Evolutionary conservation across 2,797 vertebrate species (phyloP).

Genomic region (Columba guinea): DNA sequence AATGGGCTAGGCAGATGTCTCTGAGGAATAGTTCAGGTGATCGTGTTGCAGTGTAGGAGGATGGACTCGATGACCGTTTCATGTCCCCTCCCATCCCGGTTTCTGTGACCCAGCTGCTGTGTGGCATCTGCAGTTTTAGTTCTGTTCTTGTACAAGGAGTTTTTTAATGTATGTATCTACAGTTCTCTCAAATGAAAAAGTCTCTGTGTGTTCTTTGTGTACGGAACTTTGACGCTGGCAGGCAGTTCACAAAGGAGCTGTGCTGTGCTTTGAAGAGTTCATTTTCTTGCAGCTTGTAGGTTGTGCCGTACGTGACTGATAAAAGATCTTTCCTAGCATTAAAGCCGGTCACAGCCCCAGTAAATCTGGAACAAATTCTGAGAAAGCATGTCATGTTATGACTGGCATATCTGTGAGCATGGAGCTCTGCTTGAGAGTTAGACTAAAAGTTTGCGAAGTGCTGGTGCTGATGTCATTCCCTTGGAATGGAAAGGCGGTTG

Average conservation of each 20-base stretch:
- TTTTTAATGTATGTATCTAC: background rate
- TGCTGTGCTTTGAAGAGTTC: background rate
- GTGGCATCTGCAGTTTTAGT: background rate
- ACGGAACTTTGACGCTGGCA: background rate
- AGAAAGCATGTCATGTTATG: slow-evolving; percentile 63
- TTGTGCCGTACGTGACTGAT: slow-evolving; percentile 52
- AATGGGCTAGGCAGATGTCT: fast-evolving
- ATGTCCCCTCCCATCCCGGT: background rate
- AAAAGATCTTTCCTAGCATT: slow-evolving; percentile 32
- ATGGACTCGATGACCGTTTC: background rate
- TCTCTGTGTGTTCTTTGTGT: background rate
- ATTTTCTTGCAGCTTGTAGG: background rate
- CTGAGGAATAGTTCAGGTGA: background rate
- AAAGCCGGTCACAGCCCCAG: slow-evolving; percentile 31
- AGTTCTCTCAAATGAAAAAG: background rate
- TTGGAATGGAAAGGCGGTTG: slow-evolving; percentile 72
- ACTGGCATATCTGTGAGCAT: slow-evolving; percentile 62
- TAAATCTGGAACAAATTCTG: slow-evolving; percentile 70
- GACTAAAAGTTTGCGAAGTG: slow-evolving; percentile 71
- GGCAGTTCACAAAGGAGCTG: background rate
- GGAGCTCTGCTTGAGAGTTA: slow-evolving; percentile 77
- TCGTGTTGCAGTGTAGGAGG: background rate
- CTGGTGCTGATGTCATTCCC: slow-evolving; percentile 77
- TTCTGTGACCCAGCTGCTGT: background rate
- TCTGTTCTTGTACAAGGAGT: background rate